Conservation (phyloP, 2,888 invertebrate species). For the Neuroscelio doddi region DNA sequence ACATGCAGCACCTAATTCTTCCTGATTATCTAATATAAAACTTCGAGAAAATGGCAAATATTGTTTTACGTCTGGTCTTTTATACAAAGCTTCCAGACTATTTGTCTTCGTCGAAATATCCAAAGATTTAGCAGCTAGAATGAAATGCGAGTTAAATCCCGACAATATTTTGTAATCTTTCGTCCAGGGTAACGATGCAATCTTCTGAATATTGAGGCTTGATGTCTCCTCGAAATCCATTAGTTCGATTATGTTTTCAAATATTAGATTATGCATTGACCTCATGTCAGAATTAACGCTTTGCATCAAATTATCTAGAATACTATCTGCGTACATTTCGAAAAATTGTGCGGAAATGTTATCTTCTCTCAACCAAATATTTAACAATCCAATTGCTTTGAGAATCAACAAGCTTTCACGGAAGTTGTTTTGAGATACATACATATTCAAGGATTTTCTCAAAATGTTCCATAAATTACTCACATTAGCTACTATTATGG, state of each 20-base stretch:
- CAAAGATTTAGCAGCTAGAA: conserved; percentile 56
- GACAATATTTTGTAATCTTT: conserved; percentile 18
- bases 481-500: conserved; percentile 36
- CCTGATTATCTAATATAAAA: conserved; percentile 52
- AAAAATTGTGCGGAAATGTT: conserved; percentile 50
- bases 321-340: conserved; percentile 45
- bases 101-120: conserved; percentile 54
- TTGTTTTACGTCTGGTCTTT: conserved; percentile 53
- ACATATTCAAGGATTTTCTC: conserved; percentile 45
- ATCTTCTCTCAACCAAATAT: conserved; percentile 47
- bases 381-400: conserved; percentile 51
- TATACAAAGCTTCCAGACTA: conserved; percentile 58
- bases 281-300: conserved; percentile 44
- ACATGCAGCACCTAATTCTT: conserved; percentile 55
- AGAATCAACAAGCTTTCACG: conserved; percentile 49
- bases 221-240: conserved; percentile 57
- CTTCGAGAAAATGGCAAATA: conserved; percentile 56
- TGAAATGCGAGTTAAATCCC: conserved; percentile 49
- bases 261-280: conserved; percentile 49
- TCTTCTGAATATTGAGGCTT: conserved; percentile 53
- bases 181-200: conserved; percentile 59
- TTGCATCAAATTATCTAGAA: conserved; percentile 41
- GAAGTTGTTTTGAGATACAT: conserved; percentile 47
- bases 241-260: conserved; percentile 57
- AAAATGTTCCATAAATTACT: conserved; percentile 59